Percentiles rank a stretch among this genome's conserved stretches.
Conservation (phyloP, 1,140 invertebrate species). For the Pachyrhynchus sulphureomaculatus region DNA sequence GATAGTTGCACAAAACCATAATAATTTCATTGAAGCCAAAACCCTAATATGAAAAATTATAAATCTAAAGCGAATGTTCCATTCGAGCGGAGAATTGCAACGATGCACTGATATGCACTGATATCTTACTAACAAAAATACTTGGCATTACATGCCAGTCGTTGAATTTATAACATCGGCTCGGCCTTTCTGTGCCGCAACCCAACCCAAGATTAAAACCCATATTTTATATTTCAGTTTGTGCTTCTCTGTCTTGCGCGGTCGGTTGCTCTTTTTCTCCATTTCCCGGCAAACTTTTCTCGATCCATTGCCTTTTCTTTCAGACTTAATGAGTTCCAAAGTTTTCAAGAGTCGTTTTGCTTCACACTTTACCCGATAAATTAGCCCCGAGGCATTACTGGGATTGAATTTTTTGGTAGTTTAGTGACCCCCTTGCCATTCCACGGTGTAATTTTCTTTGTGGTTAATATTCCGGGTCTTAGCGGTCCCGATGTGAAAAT, state of each 20-base stretch:
- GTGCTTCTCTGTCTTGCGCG: slow-evolving; percentile 33
- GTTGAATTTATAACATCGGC: slow-evolving; percentile 33
- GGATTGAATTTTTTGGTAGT: slow-evolving; percentile 36
- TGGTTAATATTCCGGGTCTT: slow-evolving; percentile 27
- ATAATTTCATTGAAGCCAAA: not conserved
- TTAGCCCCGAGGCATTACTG: slow-evolving; percentile 29
- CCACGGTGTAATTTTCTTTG: slow-evolving; percentile 14
- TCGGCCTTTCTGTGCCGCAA: slow-evolving; percentile 31
- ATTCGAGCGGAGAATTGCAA: slow-evolving; percentile 11
- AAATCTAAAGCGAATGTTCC: too few species aligned
- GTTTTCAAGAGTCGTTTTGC: slow-evolving; percentile 36
- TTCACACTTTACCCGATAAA: slow-evolving; percentile 32
- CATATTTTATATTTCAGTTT: slow-evolving; percentile 47
- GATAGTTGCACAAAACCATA: not conserved
- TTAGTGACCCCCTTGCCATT: slow-evolving; percentile 30
- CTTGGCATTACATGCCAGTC: slow-evolving; percentile 33
- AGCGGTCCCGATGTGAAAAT: slow-evolving; percentile 24
- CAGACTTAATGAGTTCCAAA: slow-evolving; percentile 40
- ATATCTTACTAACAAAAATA: slow-evolving; percentile 45
- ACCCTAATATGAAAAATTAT: not conserved
- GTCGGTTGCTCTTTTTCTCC: slow-evolving; percentile 10
- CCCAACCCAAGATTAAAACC: slow-evolving; percentile 41
- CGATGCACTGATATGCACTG: slow-evolving; percentile 37
- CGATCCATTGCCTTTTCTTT: slow-evolving; percentile 38
- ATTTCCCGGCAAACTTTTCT: slow-evolving; percentile 33